Percentiles rank a stretch among this genome's conserved stretches.
Evolutionary conservation across 37 sponge, comb jelly and placozoan species (phyloP).

Genomic region (Dysidea cf. avara): DNA sequence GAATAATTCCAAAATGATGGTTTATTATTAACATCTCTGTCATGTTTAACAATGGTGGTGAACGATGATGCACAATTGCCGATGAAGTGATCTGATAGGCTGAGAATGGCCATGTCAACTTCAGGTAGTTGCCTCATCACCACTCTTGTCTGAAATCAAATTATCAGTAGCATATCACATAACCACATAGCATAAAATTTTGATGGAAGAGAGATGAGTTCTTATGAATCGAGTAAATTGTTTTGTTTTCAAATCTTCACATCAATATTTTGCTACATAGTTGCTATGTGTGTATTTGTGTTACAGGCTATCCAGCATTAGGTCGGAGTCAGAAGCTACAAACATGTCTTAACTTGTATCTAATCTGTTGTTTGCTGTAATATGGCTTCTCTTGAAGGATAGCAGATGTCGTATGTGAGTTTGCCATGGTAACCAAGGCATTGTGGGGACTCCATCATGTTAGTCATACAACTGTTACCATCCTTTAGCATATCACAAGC

Average conservation of each 20-base stretch:
- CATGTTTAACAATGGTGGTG: slow-evolving; percentile 81
- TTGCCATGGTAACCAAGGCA: slow-evolving; percentile 82
- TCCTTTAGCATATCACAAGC: slow-evolving; percentile 71
- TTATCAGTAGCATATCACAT: slow-evolving; percentile 43
- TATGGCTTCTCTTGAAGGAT: too few relatives aligned
- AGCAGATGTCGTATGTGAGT: too few relatives aligned
- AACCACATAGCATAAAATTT: background rate
- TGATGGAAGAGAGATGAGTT: background rate
- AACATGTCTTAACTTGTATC: too few relatives aligned
- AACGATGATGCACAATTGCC: slow-evolving; percentile 90
- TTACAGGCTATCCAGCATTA: too few relatives aligned
- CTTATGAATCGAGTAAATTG: background rate
- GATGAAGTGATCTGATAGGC: slow-evolving; percentile 67
- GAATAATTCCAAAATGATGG: too few relatives aligned
- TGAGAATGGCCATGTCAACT: slow-evolving; percentile 63
- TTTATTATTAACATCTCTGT: slow-evolving; percentile 45
- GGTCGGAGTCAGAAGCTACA: too few relatives aligned
- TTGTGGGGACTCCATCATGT: slow-evolving; percentile 88
- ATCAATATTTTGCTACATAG: too few relatives aligned
- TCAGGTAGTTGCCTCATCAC: too few relatives aligned
- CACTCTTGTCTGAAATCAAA: too few relatives aligned
- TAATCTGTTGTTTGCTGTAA: too few relatives aligned
- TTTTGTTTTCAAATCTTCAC: too few relatives aligned
- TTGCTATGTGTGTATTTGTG: too few relatives aligned
- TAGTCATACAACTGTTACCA: slow-evolving; percentile 10